phyloP scores from a whole-genome alignment of 2,888 invertebrate genomes.

The Slavum lentiscoides region DNA sequence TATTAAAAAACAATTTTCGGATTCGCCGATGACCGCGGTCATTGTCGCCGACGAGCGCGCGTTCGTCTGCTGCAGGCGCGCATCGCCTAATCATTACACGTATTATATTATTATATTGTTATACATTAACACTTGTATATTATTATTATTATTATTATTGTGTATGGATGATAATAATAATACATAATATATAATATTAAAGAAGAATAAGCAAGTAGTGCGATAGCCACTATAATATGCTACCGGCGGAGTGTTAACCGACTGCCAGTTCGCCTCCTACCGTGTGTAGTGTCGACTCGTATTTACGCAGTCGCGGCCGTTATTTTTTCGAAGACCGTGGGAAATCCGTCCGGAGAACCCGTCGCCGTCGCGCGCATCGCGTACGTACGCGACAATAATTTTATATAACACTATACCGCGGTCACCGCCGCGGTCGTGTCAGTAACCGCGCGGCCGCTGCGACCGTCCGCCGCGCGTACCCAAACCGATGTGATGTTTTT shows the following conservation, averaged over 20 bases:
- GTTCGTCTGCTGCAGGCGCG: neutral
- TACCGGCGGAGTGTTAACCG: conserved; percentile 31
- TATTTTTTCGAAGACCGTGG: conserved; percentile 40
- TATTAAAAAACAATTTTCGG: conserved; percentile 25
- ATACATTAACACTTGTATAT: neutral
- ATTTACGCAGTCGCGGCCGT: neutral
- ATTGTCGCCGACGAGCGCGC: conserved; percentile 11
- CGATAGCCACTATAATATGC: neutral
- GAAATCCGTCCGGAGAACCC: conserved; percentile 23
- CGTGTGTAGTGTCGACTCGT: no score
- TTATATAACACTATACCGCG: neutral
- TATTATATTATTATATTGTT: no score
- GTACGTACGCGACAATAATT: neutral
- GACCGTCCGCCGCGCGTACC: no score
- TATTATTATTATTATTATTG: neutral
- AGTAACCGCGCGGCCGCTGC: no score
- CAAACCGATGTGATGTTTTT: no score
- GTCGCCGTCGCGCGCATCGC: neutral
- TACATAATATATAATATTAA: conserved; percentile 1
- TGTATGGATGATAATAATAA: neutral
- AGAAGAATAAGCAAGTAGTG: no score
- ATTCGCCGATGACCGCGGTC: conserved; percentile 4
- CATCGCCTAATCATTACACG: neutral
- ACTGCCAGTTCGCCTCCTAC: neutral
- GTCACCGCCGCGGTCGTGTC: no score